A percentile compares a stretch with the other conserved stretches of the same genome.
These are phyloP conservation scores for Desmophyllum pertusum DNA, from an alignment of 92 coral and sea anemone genomes.

Conservation along the genomic window DNA sequence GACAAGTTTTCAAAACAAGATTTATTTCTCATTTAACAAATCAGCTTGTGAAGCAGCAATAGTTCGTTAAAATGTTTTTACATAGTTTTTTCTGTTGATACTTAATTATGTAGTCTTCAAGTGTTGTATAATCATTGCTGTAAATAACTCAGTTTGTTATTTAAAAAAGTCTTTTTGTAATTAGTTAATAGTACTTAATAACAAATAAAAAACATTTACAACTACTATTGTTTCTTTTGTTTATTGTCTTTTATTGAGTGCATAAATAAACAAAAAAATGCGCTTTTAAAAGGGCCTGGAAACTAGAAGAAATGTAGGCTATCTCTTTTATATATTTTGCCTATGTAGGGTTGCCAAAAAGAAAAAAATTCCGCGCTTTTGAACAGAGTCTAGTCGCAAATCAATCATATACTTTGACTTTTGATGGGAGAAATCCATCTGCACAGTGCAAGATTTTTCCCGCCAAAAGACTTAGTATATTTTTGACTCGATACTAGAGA, in stretches of 20 bases:
- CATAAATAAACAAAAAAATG: neutral
- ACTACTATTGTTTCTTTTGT: neutral
- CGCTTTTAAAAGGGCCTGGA: neutral
- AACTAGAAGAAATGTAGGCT: neutral
- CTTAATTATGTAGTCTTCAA: neutral
- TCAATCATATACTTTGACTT: neutral
- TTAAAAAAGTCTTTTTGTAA: neutral
- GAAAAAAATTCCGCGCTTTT: neutral
- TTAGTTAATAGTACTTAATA: neutral
- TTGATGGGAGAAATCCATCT: neutral
- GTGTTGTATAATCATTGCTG: neutral
- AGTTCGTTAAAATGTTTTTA: neutral
- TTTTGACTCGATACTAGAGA: neutral
- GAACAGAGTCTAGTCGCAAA: neutral
- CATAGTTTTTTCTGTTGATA: neutral
- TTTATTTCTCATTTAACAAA: neutral
- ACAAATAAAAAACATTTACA: neutral
- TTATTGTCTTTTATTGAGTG: neutral
- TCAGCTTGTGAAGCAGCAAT: neutral
- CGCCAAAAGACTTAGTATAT: conserved; percentile 6
- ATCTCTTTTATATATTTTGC: neutral
- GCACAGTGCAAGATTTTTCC: neutral
- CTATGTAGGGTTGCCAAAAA: conserved; percentile 1
- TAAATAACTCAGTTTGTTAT: neutral
- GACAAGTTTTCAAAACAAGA: neutral